Evolutionary conservation across 2,797 vertebrate species (phyloP).

Genomic region (Hoplostethus atlanticus): DNA sequence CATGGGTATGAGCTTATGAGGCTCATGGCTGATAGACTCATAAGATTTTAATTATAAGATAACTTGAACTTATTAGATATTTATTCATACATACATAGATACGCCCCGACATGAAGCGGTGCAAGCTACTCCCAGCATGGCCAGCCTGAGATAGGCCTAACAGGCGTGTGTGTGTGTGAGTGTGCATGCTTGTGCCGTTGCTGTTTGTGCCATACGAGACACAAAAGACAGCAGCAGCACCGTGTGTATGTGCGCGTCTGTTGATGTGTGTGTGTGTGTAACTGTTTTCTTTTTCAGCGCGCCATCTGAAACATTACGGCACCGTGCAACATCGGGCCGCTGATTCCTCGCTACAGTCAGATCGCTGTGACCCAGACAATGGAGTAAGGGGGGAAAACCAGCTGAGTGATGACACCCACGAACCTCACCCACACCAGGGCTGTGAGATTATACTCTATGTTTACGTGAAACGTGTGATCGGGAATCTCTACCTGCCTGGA

Average conservation of each 20-base stretch:
- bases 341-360: slow-evolving; percentile 71
- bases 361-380: slow-evolving; percentile 68
- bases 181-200: slow-evolving; percentile 18
- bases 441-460: slow-evolving; percentile 26
- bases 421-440: slow-evolving; percentile 16
- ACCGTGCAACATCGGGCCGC: slow-evolving; percentile 49
- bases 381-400: slow-evolving; percentile 30
- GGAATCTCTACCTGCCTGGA: not conserved
- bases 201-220: slow-evolving; percentile 54
- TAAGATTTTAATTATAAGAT: too few species aligned
- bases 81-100: not conserved
- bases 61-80: slow-evolving; percentile 1
- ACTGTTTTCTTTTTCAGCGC: slow-evolving; percentile 21
- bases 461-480: slow-evolving; percentile 1
- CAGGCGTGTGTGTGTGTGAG: not conserved
- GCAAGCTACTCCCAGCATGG: not conserved
- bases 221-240: slow-evolving; percentile 37
- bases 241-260: too few species aligned
- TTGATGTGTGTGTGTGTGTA: slow-evolving; percentile 39
- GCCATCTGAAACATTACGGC: slow-evolving; percentile 19
- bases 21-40: not conserved
- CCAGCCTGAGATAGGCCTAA: not conserved
- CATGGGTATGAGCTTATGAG: not conserved
- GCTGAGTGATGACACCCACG: slow-evolving; percentile 32
- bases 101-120: not conserved